These are phyloP conservation scores for Nyctibius bracteatus DNA, from an alignment of 2,113 vertebrate species.

Conservation along the genomic window DNA sequence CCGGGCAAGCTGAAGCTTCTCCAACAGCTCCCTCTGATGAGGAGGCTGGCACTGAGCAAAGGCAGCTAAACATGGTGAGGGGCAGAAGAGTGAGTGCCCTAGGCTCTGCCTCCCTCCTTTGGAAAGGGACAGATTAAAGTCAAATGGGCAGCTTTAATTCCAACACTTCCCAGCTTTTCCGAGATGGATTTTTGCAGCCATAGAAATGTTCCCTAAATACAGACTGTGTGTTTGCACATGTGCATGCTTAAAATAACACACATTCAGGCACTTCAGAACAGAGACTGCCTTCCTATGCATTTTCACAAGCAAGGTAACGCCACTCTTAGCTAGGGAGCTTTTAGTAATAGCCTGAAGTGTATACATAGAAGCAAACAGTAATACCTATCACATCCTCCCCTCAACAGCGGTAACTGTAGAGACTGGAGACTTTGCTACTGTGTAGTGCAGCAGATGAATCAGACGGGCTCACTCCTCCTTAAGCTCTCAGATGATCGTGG, in stretches of 20 bases:
- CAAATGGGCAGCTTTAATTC: not conserved
- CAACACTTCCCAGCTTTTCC: not conserved
- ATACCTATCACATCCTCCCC: not conserved
- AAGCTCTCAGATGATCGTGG: not conserved
- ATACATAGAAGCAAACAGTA: not conserved
- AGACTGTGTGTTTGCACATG: not conserved
- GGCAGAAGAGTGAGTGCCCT: fast-evolving
- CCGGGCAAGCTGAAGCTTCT: not conserved
- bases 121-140: not conserved
- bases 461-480: not conserved
- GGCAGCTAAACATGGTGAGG: not conserved
- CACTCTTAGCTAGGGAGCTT: not conserved
- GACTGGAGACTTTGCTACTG: not conserved
- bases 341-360: not conserved
- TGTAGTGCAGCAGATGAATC: not conserved
- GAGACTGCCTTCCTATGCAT: not conserved
- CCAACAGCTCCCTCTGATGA: not conserved
- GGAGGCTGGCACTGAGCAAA: not conserved
- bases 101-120: not conserved
- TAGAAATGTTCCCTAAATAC: not conserved
- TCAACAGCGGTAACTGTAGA: fast-evolving
- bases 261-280: not conserved
- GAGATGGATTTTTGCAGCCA: not conserved
- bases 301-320: not conserved
- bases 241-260: not conserved